Evolutionary conservation across 2,797 vertebrate genomes (phyloP).

Genomic region (Bradypus variegatus): DNA sequence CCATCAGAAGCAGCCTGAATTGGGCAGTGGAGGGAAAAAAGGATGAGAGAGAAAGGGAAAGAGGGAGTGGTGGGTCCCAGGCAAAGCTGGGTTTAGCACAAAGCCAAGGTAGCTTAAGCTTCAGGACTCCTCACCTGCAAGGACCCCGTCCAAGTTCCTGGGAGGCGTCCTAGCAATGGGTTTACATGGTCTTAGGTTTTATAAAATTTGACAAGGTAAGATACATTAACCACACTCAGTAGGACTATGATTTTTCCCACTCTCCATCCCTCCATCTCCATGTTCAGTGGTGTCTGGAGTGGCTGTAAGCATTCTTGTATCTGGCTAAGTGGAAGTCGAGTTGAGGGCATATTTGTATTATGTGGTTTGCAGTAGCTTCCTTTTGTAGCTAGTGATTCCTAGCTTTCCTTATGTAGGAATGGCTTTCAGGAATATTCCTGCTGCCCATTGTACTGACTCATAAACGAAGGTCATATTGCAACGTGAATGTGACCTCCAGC

Average conservation of each 20-base stretch:
- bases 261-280: background rate
- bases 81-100: background rate
- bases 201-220: background rate
- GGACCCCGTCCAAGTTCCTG: background rate
- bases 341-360: background rate
- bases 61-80: background rate
- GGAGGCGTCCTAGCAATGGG: background rate
- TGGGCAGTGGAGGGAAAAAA: background rate
- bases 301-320: background rate
- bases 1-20: background rate
- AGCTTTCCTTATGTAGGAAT: background rate
- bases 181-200: background rate
- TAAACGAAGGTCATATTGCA: background rate
- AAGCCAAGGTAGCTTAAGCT: background rate
- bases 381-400: background rate
- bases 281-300: background rate
- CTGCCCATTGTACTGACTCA: background rate
- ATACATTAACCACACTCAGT: background rate
- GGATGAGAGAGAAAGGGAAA: background rate
- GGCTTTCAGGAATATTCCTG: background rate
- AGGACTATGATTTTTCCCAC: background rate
- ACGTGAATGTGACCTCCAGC: background rate
- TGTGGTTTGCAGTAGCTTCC: background rate
- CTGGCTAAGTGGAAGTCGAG: background rate
- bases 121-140: background rate